These are phyloP conservation scores for Zaprionus ghesquierei DNA, from an alignment of 1,140 invertebrate genomes.

Conservation along the genomic window DNA sequence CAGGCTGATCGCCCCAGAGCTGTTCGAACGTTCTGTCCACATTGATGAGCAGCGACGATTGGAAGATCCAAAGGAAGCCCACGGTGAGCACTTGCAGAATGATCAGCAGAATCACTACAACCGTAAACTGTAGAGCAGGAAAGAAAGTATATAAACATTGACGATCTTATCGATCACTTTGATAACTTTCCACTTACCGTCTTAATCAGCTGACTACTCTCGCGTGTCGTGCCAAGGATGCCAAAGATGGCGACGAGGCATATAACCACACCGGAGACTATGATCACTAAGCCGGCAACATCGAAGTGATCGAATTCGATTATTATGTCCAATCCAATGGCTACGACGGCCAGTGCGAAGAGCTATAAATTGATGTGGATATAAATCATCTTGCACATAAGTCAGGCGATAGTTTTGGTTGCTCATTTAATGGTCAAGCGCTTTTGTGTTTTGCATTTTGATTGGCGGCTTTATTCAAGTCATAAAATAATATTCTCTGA, in stretches of 20 bases:
- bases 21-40: conserved; percentile 70
- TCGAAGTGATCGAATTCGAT: conserved; percentile 68
- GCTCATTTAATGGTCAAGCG: background rate
- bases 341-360: conserved; percentile 55
- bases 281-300: conserved; percentile 59
- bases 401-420: background rate
- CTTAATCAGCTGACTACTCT: conserved; percentile 67
- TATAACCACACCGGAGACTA: conserved; percentile 57
- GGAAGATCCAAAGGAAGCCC: conserved; percentile 71
- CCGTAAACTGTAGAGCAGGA: conserved; percentile 47
- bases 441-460: background rate
- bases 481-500: background rate
- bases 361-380: conserved; percentile 48
- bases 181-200: conserved; percentile 36
- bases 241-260: conserved; percentile 55
- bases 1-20: conserved; percentile 65
- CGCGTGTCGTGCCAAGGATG: conserved; percentile 60
- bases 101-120: conserved; percentile 54
- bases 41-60: conserved; percentile 70
- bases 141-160: background rate
- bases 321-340: conserved; percentile 61
- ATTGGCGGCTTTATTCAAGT: conserved; percentile 9
- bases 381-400: conserved; percentile 1
- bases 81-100: conserved; percentile 59
- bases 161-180: background rate